These are phyloP conservation scores for Sarcophaga bullata DNA, from an alignment of 1,140 invertebrate species.

Conservation along the genomic window DNA sequence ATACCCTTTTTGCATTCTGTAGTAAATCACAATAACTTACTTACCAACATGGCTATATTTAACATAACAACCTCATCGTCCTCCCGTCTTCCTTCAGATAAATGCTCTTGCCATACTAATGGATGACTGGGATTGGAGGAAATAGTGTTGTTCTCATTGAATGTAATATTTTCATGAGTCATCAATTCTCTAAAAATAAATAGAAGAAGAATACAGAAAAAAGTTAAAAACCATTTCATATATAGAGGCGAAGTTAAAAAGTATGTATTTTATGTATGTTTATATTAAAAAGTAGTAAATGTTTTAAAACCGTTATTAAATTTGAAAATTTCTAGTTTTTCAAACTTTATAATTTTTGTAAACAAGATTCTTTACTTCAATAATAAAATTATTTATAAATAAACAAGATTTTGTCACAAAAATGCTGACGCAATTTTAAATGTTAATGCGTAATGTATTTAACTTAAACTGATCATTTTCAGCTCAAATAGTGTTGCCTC, in stretches of 20 bases:
- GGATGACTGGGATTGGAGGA: constrained; percentile 76
- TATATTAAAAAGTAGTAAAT: neutral
- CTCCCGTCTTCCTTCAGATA: constrained; percentile 77
- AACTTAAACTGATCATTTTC: too few species aligned
- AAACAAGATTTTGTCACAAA: too few species aligned
- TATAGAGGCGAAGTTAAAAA: neutral
- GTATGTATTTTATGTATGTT: neutral
- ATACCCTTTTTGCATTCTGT: neutral
- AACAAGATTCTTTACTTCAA: too few species aligned
- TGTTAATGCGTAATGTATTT: too few species aligned
- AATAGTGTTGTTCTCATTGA: constrained; percentile 81
- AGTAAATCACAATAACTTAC: constrained; percentile 55
- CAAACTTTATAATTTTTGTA: too few species aligned
- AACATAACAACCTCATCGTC: constrained; percentile 82
- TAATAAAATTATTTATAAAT: neutral
- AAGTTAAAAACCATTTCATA: neutral
- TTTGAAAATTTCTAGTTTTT: too few species aligned
- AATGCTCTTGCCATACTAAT: constrained; percentile 75
- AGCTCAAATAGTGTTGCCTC: neutral
- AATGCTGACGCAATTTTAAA: too few species aligned
- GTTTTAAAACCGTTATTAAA: neutral
- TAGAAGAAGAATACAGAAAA: neutral
- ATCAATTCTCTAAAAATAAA: constrained; percentile 72
- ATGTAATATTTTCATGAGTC: constrained; percentile 75
- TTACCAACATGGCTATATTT: constrained; percentile 90